These are phyloP conservation scores for Graphium colonna DNA, from an alignment of 2,888 invertebrate genomes.

Conservation along the genomic window DNA sequence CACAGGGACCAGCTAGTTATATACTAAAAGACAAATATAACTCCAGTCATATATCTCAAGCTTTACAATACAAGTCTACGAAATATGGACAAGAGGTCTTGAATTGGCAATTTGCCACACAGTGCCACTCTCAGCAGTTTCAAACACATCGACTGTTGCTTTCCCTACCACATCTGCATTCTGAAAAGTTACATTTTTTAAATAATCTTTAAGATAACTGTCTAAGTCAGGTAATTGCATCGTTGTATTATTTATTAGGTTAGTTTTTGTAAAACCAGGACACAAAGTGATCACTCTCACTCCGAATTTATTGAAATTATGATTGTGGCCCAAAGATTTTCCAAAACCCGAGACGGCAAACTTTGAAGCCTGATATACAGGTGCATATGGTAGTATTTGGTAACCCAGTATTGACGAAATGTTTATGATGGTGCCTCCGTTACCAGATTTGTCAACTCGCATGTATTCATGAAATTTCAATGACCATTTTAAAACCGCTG, in stretches of 20 bases:
- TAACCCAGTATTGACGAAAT: constrained; percentile 81
- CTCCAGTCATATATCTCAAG: no score
- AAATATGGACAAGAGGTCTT: constrained; percentile 33
- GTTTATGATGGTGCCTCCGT: constrained; percentile 84
- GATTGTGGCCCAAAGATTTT: constrained; percentile 63
- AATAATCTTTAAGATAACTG: constrained; percentile 34
- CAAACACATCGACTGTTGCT: constrained; percentile 47
- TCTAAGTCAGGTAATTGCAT: constrained; percentile 29
- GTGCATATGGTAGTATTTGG: constrained; percentile 66
- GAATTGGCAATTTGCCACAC: constrained; percentile 74
- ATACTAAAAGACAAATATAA: no score
- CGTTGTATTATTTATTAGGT: constrained; percentile 30
- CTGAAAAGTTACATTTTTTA: constrained; percentile 42
- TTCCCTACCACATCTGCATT: constrained; percentile 45
- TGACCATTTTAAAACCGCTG: constrained; percentile 53
- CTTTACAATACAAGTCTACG: no score
- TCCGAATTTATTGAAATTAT: constrained; percentile 65
- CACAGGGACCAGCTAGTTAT: no score
- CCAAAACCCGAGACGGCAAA: constrained; percentile 70
- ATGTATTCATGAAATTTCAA: constrained; percentile 79
- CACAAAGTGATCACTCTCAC: constrained; percentile 76
- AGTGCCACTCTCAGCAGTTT: constrained; percentile 67
- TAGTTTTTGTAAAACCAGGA: constrained; percentile 74
- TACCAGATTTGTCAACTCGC: constrained; percentile 75
- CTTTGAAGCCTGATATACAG: constrained; percentile 82